Base-by-base conservation (phyloP, 2,113 vertebrate genomes). In the Ophiodon elongatus region DNA sequence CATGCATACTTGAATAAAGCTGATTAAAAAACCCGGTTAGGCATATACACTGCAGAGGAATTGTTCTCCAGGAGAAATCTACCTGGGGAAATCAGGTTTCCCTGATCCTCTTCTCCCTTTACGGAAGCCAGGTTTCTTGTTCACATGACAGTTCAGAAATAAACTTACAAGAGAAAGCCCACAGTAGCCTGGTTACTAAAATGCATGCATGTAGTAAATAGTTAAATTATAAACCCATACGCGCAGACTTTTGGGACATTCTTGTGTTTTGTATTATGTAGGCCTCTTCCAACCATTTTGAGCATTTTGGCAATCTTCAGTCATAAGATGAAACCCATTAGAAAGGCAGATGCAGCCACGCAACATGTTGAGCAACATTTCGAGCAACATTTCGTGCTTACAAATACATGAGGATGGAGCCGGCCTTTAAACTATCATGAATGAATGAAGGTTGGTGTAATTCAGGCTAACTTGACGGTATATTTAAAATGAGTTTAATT, bases 21-120 rank as follows among this genome's bases (percentile, higher is more conserved):
- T 41, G 67, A 77, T 65, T 52, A 68, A 21, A 71, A 57, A 41
- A 59, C 5, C 19, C 4, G 0, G 17, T 59, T n/a, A 35, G 11
- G 6, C 41, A 4, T 60, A 64, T 6, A 78, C 31, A 11, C 59
- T 1, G 56, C 1, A 21, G 19, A 84, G 33, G 66, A 67, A 79
- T 65, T 21, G 27, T 67, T 81, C 77, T 60, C 69, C 35, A 19
- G 33, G 68, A 62, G 70, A 73, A 56, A 72, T 57, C 31, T 73
- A 82, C 66, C 65, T 75, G 37, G 74, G 78, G 74, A 86, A 82
- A 81, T 66, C 50, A 41, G 70, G 41, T 74, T 84, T 75, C 66
- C 69, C 21, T 79, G 59, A 73, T 76, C 47, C 62, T 25, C 25
- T n/a, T 57, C 43, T 45, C 27, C 45, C 19, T 31, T 70, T 39